Evolutionary conservation across 2,888 invertebrate species (phyloP).

Genomic region (Petrolisthes cinctipes): DNA sequence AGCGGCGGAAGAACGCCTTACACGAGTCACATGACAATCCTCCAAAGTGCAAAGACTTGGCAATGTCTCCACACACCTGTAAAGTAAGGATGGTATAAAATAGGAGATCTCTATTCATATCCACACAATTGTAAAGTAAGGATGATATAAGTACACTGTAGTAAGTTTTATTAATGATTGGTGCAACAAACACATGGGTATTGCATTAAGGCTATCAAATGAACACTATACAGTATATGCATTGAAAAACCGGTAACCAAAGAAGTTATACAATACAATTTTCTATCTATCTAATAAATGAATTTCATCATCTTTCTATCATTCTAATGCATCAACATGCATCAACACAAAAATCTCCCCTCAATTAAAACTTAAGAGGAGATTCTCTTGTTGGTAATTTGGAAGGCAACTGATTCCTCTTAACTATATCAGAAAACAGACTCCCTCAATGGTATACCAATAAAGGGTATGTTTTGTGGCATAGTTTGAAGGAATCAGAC

Average conservation of each 20-base stretch:
- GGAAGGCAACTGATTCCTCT: no score
- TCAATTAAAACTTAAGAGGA: no score
- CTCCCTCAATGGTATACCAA: no score
- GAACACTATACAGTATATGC: neutral
- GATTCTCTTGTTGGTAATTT: no score
- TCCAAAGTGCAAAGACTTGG: constrained; percentile 70
- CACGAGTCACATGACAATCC: constrained; percentile 70
- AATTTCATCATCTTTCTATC: neutral
- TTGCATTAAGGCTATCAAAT: no score
- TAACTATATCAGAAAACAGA: no score
- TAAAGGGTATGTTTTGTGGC: no score
- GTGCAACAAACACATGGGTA: neutral
- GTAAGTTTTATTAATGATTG: neutral
- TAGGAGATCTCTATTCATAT: no score
- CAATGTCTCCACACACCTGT: constrained; percentile 69
- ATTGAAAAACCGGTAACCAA: neutral
- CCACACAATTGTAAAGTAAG: constrained; percentile 68
- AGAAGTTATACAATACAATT: neutral
- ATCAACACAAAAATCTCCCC: neutral
- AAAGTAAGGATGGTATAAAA: neutral
- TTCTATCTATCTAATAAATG: neutral
- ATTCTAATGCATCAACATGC: neutral
- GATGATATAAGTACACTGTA: no score
- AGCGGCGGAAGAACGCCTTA: constrained; percentile 70
- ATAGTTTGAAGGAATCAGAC: no score